These are phyloP conservation scores for Dinomys branickii DNA, from an alignment of 2,113 vertebrate genomes.

Conservation along the genomic window DNA sequence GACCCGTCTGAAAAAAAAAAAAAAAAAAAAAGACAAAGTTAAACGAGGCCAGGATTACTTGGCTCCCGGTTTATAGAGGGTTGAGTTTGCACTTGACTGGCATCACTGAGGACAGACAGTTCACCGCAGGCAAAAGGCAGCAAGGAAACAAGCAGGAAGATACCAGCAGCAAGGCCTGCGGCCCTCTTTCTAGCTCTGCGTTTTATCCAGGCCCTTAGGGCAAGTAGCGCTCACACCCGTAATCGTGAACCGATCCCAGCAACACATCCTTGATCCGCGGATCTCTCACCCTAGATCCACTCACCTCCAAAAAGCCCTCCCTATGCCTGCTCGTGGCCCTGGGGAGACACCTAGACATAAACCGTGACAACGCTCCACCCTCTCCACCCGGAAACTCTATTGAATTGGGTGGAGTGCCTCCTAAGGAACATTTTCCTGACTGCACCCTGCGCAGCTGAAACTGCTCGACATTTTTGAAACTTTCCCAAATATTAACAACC, in stretches of 20 bases:
- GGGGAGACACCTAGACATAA: not conserved
- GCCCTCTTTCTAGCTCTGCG: not conserved
- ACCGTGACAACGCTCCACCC: not conserved
- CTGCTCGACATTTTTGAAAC: not conserved
- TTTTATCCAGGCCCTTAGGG: not conserved
- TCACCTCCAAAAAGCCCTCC: not conserved
- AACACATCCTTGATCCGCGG: not conserved
- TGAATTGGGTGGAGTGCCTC: not conserved
- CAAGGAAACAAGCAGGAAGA: no score
- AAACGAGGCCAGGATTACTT: not conserved
- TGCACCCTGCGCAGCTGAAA: not conserved
- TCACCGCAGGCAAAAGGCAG: not conserved
- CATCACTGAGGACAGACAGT: not conserved
- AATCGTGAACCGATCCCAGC: not conserved
- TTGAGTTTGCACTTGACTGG: not conserved
- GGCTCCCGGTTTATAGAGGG: not conserved
- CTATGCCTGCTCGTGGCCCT: not conserved
- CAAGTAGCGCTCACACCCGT: not conserved
- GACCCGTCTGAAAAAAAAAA: no score
- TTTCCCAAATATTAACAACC: not conserved
- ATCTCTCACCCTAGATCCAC: not conserved
- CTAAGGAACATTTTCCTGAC: not conserved
- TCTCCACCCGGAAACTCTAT: not conserved
- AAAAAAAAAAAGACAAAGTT: no score
- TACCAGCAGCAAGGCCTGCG: no score